Percentiles rank a stretch among this genome's conserved stretches.
Evolutionary conservation across 2,888 invertebrate species (phyloP).

Genomic region (Coleophora flavipennella): DNA sequence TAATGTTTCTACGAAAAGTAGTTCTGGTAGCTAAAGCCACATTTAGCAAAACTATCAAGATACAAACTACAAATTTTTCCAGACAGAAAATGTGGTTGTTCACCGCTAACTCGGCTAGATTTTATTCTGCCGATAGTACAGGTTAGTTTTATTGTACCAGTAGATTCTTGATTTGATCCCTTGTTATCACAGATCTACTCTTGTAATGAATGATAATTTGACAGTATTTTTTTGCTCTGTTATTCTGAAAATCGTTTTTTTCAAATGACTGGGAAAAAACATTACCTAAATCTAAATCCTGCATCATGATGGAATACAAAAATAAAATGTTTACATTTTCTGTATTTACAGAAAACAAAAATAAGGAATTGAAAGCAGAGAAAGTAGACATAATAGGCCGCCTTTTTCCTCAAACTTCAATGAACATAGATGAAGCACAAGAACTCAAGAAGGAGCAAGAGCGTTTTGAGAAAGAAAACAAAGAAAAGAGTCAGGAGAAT

Average conservation of each 20-base stretch:
- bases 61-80: conserved; percentile 37
- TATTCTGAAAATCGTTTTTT: background rate
- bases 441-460: conserved; percentile 71
- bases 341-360: conserved; percentile 28
- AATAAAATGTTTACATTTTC: background rate
- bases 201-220: too few relatives aligned
- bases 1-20: conserved; percentile 61
- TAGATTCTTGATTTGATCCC: too few relatives aligned
- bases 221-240: too few relatives aligned
- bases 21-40: conserved; percentile 44
- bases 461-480: conserved; percentile 66
- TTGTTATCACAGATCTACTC: too few relatives aligned
- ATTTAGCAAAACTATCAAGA: conserved; percentile 39
- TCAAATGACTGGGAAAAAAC: background rate
- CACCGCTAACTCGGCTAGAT: conserved; percentile 41
- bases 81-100: conserved; percentile 44
- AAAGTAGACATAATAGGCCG: conserved; percentile 63
- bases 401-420: conserved; percentile 71
- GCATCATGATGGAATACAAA: background rate
- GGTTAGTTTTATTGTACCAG: conserved; percentile 42
- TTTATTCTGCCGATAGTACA: conserved; percentile 54
- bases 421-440: conserved; percentile 47
- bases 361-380: conserved; percentile 14
- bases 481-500: conserved; percentile 73
- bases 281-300: too few relatives aligned